These are phyloP conservation scores for Orthosia gothica DNA, from an alignment of 2,888 invertebrate species.

Conservation along the genomic window DNA sequence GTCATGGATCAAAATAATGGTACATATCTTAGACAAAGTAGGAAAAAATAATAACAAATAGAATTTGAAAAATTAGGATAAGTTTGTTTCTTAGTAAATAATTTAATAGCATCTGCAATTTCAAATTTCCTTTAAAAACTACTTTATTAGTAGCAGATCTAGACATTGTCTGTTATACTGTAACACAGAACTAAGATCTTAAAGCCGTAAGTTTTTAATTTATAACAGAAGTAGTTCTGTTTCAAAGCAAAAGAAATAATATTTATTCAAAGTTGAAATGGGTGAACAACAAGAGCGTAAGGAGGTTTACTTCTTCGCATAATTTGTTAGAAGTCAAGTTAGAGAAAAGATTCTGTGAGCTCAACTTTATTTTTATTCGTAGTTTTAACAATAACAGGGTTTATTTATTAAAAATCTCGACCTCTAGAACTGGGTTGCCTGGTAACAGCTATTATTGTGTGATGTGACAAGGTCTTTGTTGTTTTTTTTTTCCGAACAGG, in stretches of 20 bases:
- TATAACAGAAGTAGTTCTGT: constrained; percentile 2
- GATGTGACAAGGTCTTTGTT: neutral
- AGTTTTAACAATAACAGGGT: neutral
- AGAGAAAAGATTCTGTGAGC: neutral
- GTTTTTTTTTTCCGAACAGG: neutral
- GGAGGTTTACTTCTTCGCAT: neutral
- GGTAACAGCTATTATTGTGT: neutral
- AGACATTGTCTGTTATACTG: neutral
- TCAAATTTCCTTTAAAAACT: too few relatives aligned
- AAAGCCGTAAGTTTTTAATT: neutral
- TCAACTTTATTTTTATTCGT: neutral
- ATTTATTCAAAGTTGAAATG: constrained; percentile 6
- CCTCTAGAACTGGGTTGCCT: neutral
- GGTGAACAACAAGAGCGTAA: neutral
- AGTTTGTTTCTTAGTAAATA: too few relatives aligned
- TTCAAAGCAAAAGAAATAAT: constrained; percentile 7
- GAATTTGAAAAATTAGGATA: too few relatives aligned
- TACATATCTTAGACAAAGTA: neutral
- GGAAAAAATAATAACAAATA: too few relatives aligned
- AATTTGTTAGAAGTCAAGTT: constrained; percentile 1
- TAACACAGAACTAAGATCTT: neutral
- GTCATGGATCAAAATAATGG: neutral
- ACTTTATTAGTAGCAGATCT: too few relatives aligned
- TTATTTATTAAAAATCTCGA: neutral
- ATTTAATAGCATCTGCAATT: too few relatives aligned